Base-by-base conservation (phyloP, 2,888 invertebrate species). In the Tubulanus polymorphus region DNA sequence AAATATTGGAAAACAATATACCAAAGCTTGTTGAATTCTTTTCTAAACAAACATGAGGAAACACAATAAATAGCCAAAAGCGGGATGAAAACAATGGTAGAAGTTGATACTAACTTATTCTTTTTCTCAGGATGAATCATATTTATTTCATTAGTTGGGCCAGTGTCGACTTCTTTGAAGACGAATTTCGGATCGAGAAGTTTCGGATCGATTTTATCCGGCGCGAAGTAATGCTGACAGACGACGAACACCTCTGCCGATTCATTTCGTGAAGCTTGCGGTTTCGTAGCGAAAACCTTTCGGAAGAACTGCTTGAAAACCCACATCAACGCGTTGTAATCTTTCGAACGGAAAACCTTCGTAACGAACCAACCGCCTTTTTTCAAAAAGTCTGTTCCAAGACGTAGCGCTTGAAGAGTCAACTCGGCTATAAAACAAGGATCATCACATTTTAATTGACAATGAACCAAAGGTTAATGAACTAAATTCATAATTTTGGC, bases 221-320 rank as follows among this genome's bases (percentile, higher is more conserved):
- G 97, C 2, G 94, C 93, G 63, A 91, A 83, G 73, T 90, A 99
- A 53, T 88, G 85, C 79, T 96, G 92, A 76, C 99, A 99, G 0
- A 97, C 94, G 45, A 99, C 91, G 79, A 97, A 99, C 68, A 99
- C 99, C 85, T 99, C 99, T 53, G 99, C 97, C 0, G 99, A 99
- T 79, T 99, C 99, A 75, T 87, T 89, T 82, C 99, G 88, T 0
- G 97, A 99, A 0, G 99, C 97, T 75, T 93, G 93, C 0, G 99
- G 99, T 80, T 99, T 99, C 20, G 99, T 99, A 0, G 96, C 94
- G 78, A 95, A 93, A 6, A 85, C 85, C 81, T 93, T 92, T 74
- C 89, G 91, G 78, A 99, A 99, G 29, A 99, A 84, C 72, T 99
- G 96, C 74, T 94, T 93, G 52, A 99, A 84, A 0, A 96, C 93